Evolutionary conservation across 2,888 invertebrate genomes (phyloP).

Genomic region (Rapana venosa): DNA sequence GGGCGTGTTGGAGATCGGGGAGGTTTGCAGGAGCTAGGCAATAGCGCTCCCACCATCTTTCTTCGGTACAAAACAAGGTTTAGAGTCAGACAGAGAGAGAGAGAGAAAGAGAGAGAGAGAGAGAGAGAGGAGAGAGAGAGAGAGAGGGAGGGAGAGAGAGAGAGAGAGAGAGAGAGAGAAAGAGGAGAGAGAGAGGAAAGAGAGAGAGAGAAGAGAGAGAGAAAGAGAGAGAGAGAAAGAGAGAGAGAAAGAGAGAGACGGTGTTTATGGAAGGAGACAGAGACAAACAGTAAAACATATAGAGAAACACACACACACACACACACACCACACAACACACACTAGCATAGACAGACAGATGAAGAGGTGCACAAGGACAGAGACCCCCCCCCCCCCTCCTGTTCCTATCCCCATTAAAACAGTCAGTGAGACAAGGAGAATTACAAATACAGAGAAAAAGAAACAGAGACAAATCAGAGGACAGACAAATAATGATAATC

Average conservation of each 20-base stretch:
- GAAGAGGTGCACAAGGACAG: background rate
- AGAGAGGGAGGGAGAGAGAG: background rate
- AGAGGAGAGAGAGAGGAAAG: background rate
- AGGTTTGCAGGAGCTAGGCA: background rate
- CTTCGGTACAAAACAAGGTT: background rate
- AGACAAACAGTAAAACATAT: background rate
- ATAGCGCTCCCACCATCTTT: no score
- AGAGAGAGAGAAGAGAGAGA: background rate
- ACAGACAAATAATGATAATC: no score
- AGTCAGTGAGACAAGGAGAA: background rate
- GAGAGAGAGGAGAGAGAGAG: background rate
- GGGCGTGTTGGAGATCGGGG: background rate
- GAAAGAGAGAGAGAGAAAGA: background rate
- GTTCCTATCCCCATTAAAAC: no score
- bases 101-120: background rate
- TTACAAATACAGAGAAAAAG: background rate
- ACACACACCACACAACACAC: no score
- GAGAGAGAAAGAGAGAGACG: slow-evolving; percentile 11
- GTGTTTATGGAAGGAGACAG: background rate
- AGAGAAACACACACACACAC: background rate
- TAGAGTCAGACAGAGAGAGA: background rate
- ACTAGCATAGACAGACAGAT: no score
- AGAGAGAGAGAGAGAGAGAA: background rate
- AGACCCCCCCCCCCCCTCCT: no score
- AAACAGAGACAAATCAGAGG: background rate